Percentiles rank a stretch among this genome's conserved stretches.
Conservation (phyloP, 1,140 invertebrate genomes). For the Drosophila bifasciata region DNA sequence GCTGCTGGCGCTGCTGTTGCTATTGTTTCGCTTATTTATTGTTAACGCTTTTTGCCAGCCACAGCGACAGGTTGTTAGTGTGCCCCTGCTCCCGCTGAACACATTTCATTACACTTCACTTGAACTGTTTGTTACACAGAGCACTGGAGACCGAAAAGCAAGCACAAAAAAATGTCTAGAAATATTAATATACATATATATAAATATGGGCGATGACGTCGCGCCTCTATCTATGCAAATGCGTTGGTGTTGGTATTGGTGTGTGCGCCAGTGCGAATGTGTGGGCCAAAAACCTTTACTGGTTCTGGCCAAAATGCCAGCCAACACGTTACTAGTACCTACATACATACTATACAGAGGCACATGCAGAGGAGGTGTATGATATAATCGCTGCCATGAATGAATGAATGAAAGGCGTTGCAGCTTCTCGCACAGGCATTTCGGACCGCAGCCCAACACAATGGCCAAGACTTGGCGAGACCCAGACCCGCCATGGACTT, state of each 20-base stretch:
- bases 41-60: conserved; percentile 77
- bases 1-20: conserved; percentile 25
- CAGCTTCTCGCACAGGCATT: conserved; percentile 56
- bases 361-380: conserved; percentile 28
- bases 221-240: conserved; percentile 48
- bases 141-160: conserved; percentile 27
- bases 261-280: conserved; percentile 10
- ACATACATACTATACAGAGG: conserved; percentile 7
- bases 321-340: conserved; percentile 55
- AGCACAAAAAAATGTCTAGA: conserved; percentile 27
- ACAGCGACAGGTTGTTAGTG: conserved; percentile 77
- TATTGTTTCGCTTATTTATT: conserved; percentile 80
- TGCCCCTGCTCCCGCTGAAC: conserved; percentile 48
- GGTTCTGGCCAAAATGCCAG: conserved; percentile 73
- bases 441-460: conserved; percentile 19
- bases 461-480: conserved; percentile 22
- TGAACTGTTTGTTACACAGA: conserved; percentile 30
- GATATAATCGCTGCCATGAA: conserved; percentile 69
- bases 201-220: conserved; percentile 51
- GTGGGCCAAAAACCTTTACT: conserved; percentile 59
- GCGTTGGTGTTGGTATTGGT: conserved; percentile 37
- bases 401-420: conserved; percentile 72
- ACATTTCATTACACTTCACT: conserved; percentile 76
- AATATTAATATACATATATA: conserved; percentile 35
- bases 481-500: conserved; percentile 2